A percentile compares a stretch with the other conserved stretches of the same genome.
phyloP scores from a whole-genome alignment of 2,113 vertebrate genomes.

The Phasianus colchicus region DNA sequence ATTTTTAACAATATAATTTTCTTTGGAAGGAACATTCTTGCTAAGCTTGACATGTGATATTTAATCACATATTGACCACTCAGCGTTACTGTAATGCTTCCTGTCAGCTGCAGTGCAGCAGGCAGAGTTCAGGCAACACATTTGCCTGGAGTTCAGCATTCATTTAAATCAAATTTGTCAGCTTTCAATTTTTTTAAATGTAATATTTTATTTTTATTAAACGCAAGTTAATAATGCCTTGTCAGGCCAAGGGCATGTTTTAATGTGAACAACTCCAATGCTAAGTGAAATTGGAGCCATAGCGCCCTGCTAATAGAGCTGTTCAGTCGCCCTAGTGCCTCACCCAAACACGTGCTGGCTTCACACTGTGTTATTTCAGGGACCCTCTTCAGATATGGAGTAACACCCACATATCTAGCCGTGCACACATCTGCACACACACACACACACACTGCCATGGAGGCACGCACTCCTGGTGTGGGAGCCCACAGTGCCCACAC shows the following conservation, averaged over 20 bases:
- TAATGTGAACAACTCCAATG: conserved; percentile 62
- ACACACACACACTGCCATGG: neutral
- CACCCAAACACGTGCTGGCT: neutral
- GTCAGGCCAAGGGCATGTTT: conserved; percentile 67
- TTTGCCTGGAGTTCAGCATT: conserved; percentile 75
- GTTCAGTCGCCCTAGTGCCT: conserved; percentile 34
- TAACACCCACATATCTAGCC: neutral
- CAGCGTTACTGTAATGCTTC: conserved; percentile 65
- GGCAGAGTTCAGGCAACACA: conserved; percentile 73
- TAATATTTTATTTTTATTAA: conserved; percentile 74
- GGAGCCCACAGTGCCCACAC: accelerated
- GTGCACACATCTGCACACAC: neutral
- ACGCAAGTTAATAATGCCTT: conserved; percentile 72
- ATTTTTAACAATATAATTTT: conserved; percentile 78
- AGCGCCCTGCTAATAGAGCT: conserved; percentile 50
- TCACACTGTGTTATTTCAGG: conserved; percentile 7
- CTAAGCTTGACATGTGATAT: conserved; percentile 68
- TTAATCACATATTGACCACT: conserved; percentile 74
- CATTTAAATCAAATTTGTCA: conserved; percentile 77
- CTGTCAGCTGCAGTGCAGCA: conserved; percentile 68
- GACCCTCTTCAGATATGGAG: neutral
- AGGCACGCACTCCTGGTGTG: accelerated
- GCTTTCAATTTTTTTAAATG: conserved; percentile 68
- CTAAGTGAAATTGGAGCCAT: conserved; percentile 47
- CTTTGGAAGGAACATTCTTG: conserved; percentile 47